Conservation (phyloP, 2,797 vertebrate species). For the Schizothorax lantsangensis region DNA sequence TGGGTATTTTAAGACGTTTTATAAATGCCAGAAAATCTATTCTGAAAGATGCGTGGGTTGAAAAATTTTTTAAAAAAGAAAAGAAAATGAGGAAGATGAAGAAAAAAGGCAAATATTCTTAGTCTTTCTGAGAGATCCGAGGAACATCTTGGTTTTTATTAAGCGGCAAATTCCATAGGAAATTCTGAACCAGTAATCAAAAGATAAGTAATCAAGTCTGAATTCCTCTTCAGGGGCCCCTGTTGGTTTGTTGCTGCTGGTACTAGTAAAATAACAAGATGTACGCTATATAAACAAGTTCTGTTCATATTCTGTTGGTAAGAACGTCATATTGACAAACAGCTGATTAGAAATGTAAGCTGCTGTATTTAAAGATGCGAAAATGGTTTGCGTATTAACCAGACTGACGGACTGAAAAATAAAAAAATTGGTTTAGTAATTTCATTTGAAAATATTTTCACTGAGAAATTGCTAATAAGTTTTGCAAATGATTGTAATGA, state of each 20-base stretch:
- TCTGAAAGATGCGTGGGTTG: slow-evolving; percentile 45
- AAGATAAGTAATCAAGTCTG: slow-evolving; percentile 7
- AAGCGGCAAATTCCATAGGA: not conserved
- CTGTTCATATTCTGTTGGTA: not conserved
- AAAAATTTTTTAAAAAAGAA: not conserved
- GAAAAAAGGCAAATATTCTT: slow-evolving; percentile 9
- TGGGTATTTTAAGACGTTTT: slow-evolving; percentile 35
- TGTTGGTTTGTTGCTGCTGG: not conserved
- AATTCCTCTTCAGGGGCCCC: not conserved
- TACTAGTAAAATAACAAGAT: not conserved
- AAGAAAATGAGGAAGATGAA: slow-evolving; percentile 26
- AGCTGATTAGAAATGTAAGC: not conserved
- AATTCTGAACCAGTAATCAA: not conserved
- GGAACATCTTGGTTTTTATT: slow-evolving; percentile 11
- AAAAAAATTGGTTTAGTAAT: not conserved
- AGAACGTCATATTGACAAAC: not conserved
- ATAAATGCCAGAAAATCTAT: slow-evolving; percentile 50
- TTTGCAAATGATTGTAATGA: not conserved
- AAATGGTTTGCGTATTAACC: not conserved
- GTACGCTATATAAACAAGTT: slow-evolving; percentile 10
- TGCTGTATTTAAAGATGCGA: not conserved
- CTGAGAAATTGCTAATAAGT: no score
- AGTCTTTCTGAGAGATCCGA: not conserved
- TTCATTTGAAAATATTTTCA: no score
- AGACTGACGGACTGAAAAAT: not conserved